Base-by-base conservation (phyloP, 2,888 invertebrate genomes). In the Apamea sordens region DNA sequence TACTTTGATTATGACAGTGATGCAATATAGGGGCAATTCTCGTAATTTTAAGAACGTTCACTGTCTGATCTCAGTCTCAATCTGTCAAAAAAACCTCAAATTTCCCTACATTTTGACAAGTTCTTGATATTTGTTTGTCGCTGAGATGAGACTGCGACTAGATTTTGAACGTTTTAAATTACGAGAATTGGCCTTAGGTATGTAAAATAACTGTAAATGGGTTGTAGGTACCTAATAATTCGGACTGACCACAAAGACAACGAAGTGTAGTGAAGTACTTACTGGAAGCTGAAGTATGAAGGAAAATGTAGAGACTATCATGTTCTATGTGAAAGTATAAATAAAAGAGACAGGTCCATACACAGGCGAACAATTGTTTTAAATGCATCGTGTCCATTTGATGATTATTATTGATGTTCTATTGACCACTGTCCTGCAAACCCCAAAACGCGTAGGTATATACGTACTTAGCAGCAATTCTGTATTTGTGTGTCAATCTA, bases 391-490 rank as follows among this genome's bases (percentile, higher is more conserved):
- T 68, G 70, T 61, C 86, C 64, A 65, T 68, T 83, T 56, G 41
- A 71, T 63, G 15, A 76, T 77, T 73, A 76, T 77, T 73, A 79
- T 82, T 79, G 64, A 84, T 77, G 68, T 73, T 87, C 73, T 81
- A 84, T 71, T 71, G 64, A 64, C 53, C 32, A 63, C n/a, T 82
- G 83, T 63, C 64, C 77, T 76, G 64, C 63, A 76, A 73, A 61
- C 72, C 68, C 47, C 59, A 72, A 87, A 83, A 56, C 72, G 28
- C 8, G 18, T 68, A 67, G 56, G 21, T 64, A 44, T 67, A 67
- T 72, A 44, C 41, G 36, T 36, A 63, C 15, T 28, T 50, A 68
- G 63, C 7, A 73, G 50, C 44, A 86, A 71, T 63, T 77, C 84
- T 64, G 59, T 74, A 76, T 77, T 68, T 65, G 53, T 56, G 61